phyloP scores from a whole-genome alignment of 2,888 invertebrate species.

The Halocaridina rubra region DNA sequence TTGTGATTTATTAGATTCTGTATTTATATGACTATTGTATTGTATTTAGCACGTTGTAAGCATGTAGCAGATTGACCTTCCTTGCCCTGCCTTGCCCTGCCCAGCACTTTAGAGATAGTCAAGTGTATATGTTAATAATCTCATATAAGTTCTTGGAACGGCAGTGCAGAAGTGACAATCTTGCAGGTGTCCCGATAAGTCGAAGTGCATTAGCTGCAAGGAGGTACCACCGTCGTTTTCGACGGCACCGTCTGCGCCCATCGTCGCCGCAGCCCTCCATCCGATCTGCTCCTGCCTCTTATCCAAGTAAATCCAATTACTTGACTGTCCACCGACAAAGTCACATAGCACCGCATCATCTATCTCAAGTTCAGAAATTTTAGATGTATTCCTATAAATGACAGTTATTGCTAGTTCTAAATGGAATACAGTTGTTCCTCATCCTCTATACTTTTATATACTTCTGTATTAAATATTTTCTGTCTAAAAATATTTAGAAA shows the following conservation, averaged over 20 bases:
- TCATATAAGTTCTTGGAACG: background rate
- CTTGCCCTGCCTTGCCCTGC: background rate
- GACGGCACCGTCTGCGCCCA: constrained; percentile 20
- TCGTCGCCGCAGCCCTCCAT: constrained; percentile 38
- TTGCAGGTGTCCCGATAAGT: constrained; percentile 14
- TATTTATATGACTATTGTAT: too few relatives aligned
- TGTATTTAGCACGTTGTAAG: background rate
- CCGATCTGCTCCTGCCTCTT: constrained; percentile 36
- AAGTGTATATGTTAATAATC: background rate
- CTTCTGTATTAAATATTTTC: too few relatives aligned
- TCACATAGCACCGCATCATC: background rate
- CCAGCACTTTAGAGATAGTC: background rate
- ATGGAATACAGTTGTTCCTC: too few relatives aligned
- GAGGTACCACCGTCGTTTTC: constrained; percentile 16
- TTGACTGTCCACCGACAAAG: constrained; percentile 58
- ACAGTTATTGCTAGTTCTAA: too few relatives aligned
- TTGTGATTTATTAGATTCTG: too few relatives aligned
- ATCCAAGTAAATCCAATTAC: constrained; percentile 23
- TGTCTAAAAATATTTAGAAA: too few relatives aligned
- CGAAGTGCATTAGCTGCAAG: constrained; percentile 27
- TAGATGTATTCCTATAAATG: too few relatives aligned
- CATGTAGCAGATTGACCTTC: background rate
- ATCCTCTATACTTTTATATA: too few relatives aligned
- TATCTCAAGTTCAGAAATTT: too few relatives aligned
- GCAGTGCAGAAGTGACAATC: background rate